These are phyloP conservation scores for Indri indri DNA, from an alignment of 2,113 vertebrate genomes.

Conservation along the genomic window DNA sequence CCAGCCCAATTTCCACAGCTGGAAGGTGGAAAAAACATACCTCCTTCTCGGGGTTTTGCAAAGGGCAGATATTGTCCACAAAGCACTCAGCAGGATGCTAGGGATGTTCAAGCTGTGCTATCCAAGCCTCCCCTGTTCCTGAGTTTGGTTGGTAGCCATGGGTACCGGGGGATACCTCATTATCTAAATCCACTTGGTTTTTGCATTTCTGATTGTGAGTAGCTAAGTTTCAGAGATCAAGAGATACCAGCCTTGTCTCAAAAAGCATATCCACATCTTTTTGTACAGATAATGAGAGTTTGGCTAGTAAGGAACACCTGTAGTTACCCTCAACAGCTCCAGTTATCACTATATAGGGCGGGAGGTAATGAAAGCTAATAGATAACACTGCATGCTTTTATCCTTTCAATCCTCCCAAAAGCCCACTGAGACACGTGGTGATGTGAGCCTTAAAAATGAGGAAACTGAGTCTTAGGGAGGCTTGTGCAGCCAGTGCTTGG, in stretches of 20 bases:
- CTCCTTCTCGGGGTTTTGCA: background rate
- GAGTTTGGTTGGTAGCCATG: background rate
- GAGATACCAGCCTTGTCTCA: background rate
- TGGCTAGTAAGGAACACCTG: background rate
- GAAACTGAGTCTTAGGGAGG: background rate
- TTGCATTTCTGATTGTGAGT: background rate
- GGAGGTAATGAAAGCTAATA: background rate
- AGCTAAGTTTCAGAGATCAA: background rate
- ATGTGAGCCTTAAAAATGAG: background rate
- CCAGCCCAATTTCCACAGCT: background rate
- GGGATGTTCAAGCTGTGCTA: accelerated
- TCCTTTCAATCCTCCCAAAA: background rate
- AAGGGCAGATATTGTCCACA: background rate
- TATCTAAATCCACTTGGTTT: background rate
- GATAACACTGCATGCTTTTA: background rate
- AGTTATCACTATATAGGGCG: background rate
- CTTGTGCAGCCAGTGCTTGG: accelerated
- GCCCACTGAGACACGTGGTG: background rate
- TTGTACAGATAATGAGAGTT: background rate
- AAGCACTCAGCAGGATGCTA: background rate
- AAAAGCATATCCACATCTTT: background rate
- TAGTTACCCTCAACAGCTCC: background rate
- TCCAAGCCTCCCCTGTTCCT: background rate
- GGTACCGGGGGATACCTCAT: background rate
- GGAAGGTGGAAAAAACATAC: background rate